Conservation (phyloP, 2,888 invertebrate genomes). For the Drosophila greeni region DNA sequence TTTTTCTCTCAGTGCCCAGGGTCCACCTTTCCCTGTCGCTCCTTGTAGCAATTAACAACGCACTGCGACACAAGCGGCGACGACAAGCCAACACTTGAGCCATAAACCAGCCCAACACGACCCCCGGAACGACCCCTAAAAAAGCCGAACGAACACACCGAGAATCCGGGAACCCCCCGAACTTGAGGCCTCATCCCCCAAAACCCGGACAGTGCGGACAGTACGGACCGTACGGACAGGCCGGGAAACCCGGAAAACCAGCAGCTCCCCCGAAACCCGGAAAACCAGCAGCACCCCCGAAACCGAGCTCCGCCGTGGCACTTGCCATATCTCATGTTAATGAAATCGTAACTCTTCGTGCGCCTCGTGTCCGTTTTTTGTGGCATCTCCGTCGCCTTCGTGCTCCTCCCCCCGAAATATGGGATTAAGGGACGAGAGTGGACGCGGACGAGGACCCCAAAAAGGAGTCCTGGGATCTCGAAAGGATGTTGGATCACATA, state of each 20-base stretch:
- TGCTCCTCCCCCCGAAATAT: constrained; percentile 4
- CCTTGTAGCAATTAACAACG: constrained; percentile 63
- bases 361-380: constrained; percentile 65
- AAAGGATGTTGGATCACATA: constrained; percentile 44
- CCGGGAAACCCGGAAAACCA: constrained; percentile 1
- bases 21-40: constrained; percentile 15
- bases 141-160: constrained; percentile 34
- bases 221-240: too few relatives aligned
- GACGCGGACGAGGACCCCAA: neutral
- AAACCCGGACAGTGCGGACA: constrained; percentile 1
- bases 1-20: constrained; percentile 14
- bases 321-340: constrained; percentile 74
- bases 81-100: constrained; percentile 61
- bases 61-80: constrained; percentile 57
- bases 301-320: constrained; percentile 44
- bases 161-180: neutral
- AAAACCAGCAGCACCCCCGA: constrained; percentile 4
- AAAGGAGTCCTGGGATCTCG: constrained; percentile 30
- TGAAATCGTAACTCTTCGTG: constrained; percentile 74
- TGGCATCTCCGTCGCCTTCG: constrained; percentile 24
- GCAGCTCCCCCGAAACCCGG: constrained; percentile 3
- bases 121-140: constrained; percentile 58
- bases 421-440: constrained; percentile 5
- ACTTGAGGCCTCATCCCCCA: neutral
- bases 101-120: constrained; percentile 64